phyloP scores from a whole-genome alignment of 2,113 vertebrate species.

The Pholis gunnellus region DNA sequence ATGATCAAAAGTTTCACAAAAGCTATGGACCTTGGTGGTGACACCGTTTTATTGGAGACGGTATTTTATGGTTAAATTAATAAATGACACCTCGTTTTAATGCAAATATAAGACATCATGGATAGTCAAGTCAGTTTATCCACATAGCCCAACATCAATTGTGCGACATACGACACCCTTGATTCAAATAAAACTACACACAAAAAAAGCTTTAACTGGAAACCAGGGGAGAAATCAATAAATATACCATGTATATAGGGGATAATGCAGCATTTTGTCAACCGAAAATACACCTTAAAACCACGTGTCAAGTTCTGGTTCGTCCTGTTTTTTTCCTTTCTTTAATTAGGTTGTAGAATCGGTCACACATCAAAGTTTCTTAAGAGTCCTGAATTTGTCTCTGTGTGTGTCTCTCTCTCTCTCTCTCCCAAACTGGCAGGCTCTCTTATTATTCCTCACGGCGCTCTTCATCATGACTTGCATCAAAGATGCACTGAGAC shows the following conservation, averaged over 20 bases:
- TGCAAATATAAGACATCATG: background rate
- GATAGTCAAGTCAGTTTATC: background rate
- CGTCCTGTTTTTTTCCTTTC: constrained; percentile 5
- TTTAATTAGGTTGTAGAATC: constrained; percentile 15
- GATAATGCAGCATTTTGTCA: background rate
- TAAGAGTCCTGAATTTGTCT: constrained; percentile 19
- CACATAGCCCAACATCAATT: background rate
- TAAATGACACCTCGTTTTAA: background rate
- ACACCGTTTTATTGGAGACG: background rate
- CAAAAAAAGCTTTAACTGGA: background rate
- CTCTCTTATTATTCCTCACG: constrained; percentile 45
- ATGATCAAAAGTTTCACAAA: background rate
- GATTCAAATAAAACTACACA: background rate
- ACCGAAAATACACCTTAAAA: background rate
- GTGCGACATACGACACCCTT: background rate
- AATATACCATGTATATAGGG: background rate
- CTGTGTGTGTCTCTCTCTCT: background rate
- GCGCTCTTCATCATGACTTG: constrained; percentile 46
- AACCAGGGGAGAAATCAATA: background rate
- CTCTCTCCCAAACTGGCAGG: constrained; percentile 10
- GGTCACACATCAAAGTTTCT: constrained; percentile 44
- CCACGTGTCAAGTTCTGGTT: background rate
- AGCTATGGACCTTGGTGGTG: background rate
- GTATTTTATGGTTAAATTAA: background rate
- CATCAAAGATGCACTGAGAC: constrained; percentile 59